Conservation (phyloP, 1,140 invertebrate genomes). For the Chrysomallon squamiferum region DNA sequence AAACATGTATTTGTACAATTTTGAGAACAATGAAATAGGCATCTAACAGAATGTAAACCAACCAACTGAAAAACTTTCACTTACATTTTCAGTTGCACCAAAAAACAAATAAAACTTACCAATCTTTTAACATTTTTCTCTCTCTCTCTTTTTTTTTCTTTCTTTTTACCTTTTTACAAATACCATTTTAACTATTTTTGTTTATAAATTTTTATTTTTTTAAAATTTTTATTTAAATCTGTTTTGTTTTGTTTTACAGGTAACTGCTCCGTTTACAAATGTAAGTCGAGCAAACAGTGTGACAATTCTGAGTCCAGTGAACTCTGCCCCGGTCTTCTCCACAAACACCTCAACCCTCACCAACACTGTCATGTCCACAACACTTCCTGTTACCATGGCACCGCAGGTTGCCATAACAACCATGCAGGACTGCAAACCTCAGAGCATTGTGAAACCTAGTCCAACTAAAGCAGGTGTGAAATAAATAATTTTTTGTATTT, state of each 20-base stretch:
- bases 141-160: too few species aligned
- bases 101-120: too few species aligned
- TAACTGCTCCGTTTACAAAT: conserved; percentile 26
- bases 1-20: too few species aligned
- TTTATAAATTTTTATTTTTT: too few species aligned
- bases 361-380: neutral
- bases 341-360: conserved; percentile 32
- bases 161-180: too few species aligned
- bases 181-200: too few species aligned
- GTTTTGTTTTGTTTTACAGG: conserved; percentile 41
- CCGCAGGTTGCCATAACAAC: conserved; percentile 21
- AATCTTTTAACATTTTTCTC: too few species aligned
- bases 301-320: conserved; percentile 38
- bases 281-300: conserved; percentile 32
- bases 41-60: too few species aligned
- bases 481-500: conserved; percentile 10
- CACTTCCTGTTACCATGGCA: conserved; percentile 10
- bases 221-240: too few species aligned
- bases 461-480: conserved; percentile 48
- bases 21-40: too few species aligned
- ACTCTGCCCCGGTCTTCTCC: conserved; percentile 28
- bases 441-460: conserved; percentile 35
- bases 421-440: neutral
- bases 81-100: too few species aligned
- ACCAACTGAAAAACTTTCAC: too few species aligned